Evolutionary conservation across 2,797 vertebrate species (phyloP).

Genomic region (Cossypha heuglini): DNA sequence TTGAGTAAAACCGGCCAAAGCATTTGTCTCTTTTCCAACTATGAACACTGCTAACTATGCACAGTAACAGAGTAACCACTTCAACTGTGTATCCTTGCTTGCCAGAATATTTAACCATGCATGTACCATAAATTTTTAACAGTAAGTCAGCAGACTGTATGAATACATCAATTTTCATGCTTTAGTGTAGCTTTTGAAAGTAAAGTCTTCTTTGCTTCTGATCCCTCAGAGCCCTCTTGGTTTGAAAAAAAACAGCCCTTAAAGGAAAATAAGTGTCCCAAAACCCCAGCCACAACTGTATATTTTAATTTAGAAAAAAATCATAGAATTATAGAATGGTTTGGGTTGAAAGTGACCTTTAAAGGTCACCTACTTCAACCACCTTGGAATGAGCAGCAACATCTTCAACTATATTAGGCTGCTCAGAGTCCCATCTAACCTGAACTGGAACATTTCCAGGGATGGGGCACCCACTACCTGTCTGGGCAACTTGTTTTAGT

Average conservation of each 20-base stretch:
- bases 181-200: neutral
- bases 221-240: neutral
- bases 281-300: neutral
- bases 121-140: neutral
- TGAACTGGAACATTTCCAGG: fast-evolving
- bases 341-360: neutral
- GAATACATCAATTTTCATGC: neutral
- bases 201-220: neutral
- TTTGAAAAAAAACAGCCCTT: neutral
- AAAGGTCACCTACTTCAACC: neutral
- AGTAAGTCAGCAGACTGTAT: neutral
- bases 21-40: neutral
- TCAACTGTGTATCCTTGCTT: neutral
- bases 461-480: neutral
- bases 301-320: neutral
- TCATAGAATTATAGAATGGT: neutral
- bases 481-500: neutral
- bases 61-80: neutral
- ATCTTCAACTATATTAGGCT: neutral
- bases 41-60: neutral
- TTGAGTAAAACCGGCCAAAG: neutral
- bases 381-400: neutral
- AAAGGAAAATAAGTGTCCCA: neutral
- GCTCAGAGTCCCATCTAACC: neutral
- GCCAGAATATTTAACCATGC: neutral